Conservation (phyloP, 2,797 vertebrate genomes). For the Lithobates sylvaticus region DNA sequence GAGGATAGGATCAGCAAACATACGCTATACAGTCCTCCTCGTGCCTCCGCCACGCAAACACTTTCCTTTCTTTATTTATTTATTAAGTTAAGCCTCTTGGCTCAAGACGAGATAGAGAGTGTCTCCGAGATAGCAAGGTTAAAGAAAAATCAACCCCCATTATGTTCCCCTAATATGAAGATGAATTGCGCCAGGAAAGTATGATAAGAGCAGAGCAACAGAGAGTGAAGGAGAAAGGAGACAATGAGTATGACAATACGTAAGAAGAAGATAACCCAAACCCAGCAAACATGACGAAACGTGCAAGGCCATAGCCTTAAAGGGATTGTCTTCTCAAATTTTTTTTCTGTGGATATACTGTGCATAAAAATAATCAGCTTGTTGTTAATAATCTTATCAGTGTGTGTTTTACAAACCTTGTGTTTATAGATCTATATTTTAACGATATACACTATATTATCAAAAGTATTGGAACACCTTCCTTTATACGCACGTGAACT, state of each 20-base stretch:
- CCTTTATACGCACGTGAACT: no score
- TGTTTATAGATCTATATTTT: no score
- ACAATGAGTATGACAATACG: neutral
- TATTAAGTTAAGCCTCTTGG: slow-evolving; percentile 39
- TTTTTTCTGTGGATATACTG: no score
- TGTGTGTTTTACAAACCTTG: no score
- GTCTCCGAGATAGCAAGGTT: slow-evolving; percentile 21
- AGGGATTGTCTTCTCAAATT: no score
- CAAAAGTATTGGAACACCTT: no score
- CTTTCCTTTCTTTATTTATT: slow-evolving; percentile 36
- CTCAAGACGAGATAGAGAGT: slow-evolving; percentile 19
- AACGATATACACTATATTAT: no score
- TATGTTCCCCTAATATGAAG: slow-evolving; percentile 19
- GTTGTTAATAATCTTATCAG: no score
- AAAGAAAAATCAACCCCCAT: slow-evolving; percentile 37
- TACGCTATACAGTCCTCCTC: slow-evolving; percentile 20
- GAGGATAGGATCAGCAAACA: slow-evolving; percentile 53
- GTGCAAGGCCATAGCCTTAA: neutral
- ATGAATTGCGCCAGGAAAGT: slow-evolving; percentile 21
- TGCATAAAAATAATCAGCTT: no score
- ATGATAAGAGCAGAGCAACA: neutral
- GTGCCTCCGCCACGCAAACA: slow-evolving; percentile 17
- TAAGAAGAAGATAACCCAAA: neutral
- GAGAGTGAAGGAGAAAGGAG: slow-evolving; percentile 3
- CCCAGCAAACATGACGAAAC: neutral